Evolutionary conservation across 2,888 invertebrate species (phyloP).

Genomic region (Philaethria dido): DNA sequence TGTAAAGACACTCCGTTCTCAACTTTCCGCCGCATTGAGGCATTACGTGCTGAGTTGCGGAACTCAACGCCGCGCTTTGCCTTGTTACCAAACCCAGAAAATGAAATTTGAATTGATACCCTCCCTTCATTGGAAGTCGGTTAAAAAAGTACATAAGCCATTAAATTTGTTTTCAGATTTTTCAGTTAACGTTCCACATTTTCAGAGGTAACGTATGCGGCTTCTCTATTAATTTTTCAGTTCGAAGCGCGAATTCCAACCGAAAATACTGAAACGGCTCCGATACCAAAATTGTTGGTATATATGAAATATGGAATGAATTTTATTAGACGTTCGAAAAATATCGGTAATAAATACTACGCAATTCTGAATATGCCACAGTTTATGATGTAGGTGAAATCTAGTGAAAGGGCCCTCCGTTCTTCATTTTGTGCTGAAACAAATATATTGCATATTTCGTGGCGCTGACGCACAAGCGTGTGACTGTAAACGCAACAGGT

Average conservation of each 20-base stretch:
- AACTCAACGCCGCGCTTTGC: too few species aligned
- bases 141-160: slow-evolving; percentile 4
- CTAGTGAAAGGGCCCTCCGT: not conserved
- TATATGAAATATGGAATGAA: slow-evolving; percentile 26
- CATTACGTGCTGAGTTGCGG: too few species aligned
- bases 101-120: too few species aligned
- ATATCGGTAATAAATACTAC: not conserved
- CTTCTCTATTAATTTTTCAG: slow-evolving; percentile 32
- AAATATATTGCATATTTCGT: not conserved
- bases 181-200: slow-evolving; percentile 10
- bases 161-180: slow-evolving; percentile 4
- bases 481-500: too few species aligned
- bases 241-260: slow-evolving; percentile 23
- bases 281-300: slow-evolving; percentile 23
- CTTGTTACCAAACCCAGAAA: too few species aligned
- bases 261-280: slow-evolving; percentile 27
- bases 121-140: too few species aligned
- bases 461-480: too few species aligned
- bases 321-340: slow-evolving; percentile 7
- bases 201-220: slow-evolving; percentile 30
- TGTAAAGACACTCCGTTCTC: too few species aligned
- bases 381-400: not conserved
- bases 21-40: too few species aligned
- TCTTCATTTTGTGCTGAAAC: not conserved
- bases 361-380: not conserved